Percentiles rank a stretch among this genome's conserved stretches.
Evolutionary conservation across 2,113 vertebrate species (phyloP).

Genomic region (Chelonoidis abingdonii): DNA sequence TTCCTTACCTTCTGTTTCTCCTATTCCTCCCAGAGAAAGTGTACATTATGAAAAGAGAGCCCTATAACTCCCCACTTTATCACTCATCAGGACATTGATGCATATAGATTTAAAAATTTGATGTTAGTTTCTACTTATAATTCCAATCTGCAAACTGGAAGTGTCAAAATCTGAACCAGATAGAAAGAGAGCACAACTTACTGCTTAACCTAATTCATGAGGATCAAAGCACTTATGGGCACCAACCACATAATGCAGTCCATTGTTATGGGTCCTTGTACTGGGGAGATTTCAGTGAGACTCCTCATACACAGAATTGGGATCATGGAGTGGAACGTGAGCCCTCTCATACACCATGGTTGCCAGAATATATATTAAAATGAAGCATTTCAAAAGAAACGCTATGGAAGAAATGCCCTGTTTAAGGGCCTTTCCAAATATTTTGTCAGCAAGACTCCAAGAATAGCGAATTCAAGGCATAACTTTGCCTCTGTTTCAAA

Average conservation of each 20-base stretch:
- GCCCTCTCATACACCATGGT: neutral
- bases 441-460: neutral
- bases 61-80: neutral
- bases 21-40: neutral
- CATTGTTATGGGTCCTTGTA: neutral
- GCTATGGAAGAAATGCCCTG: neutral
- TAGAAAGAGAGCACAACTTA: neutral
- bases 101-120: neutral
- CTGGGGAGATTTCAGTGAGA: neutral
- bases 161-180: neutral
- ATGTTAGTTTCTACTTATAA: neutral
- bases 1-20: neutral
- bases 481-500: conserved; percentile 2
- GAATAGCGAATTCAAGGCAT: neutral
- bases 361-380: neutral
- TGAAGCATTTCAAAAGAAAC: neutral
- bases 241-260: neutral
- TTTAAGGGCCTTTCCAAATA: neutral
- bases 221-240: neutral
- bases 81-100: neutral
- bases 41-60: neutral
- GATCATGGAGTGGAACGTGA: neutral
- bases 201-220: neutral
- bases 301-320: neutral
- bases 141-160: neutral